Percentiles rank a stretch among this genome's conserved stretches.
phyloP scores from a whole-genome alignment of 2,888 invertebrate species.

The Carcina quercana region DNA sequence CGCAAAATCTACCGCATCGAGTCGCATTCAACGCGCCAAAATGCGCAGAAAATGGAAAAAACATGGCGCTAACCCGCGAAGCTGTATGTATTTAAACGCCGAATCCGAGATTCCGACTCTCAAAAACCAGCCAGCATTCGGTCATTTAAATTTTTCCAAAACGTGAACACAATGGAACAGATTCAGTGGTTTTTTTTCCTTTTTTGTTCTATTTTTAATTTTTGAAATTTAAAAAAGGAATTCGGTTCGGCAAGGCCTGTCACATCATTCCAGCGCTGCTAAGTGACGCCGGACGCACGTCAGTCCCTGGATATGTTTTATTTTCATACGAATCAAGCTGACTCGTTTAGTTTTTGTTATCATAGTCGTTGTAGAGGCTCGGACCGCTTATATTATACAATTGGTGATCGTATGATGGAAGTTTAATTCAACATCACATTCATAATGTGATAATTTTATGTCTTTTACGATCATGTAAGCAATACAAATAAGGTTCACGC shows the following conservation, averaged over 20 bases:
- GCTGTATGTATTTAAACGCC: slow-evolving; percentile 73
- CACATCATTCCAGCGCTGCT: slow-evolving; percentile 73
- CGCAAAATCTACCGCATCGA: slow-evolving; percentile 59
- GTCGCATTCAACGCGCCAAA: slow-evolving; percentile 55
- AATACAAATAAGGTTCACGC: too few species aligned
- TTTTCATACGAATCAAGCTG: slow-evolving; percentile 66
- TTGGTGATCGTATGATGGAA: too few species aligned
- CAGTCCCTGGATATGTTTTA: slow-evolving; percentile 66
- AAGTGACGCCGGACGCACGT: slow-evolving; percentile 75
- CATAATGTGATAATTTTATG: too few species aligned
- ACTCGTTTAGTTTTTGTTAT: slow-evolving; percentile 64
- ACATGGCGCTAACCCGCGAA: slow-evolving; percentile 74
- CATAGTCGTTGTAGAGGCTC: slow-evolving; percentile 54
- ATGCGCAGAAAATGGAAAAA: slow-evolving; percentile 72
- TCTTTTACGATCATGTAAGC: too few species aligned
- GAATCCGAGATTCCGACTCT: slow-evolving; percentile 58
- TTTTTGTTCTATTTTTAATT: slow-evolving; percentile 63
- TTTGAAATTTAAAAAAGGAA: slow-evolving; percentile 60
- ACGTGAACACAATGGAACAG: slow-evolving; percentile 74
- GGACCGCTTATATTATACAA: background rate
- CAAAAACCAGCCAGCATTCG: slow-evolving; percentile 59
- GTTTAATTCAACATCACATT: too few species aligned
- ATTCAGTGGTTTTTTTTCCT: slow-evolving; percentile 46
- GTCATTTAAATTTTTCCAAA: slow-evolving; percentile 72
- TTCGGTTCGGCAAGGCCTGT: slow-evolving; percentile 70